Conservation (phyloP, 2,797 vertebrate species). For the Leucoraja ocellata region DNA sequence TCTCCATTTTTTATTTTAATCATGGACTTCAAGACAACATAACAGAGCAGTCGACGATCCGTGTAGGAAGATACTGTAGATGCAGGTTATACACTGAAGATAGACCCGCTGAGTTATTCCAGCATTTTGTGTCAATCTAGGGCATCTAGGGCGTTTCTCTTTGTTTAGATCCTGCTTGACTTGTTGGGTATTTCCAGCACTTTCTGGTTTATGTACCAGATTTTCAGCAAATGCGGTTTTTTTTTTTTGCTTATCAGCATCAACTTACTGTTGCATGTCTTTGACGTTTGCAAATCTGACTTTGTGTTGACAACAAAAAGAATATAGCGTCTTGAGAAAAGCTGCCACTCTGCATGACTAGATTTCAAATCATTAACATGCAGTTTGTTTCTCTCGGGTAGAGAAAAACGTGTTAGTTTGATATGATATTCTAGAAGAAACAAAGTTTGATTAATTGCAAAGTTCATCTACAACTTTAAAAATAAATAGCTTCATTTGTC, state of each 20-base stretch:
- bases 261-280: background rate
- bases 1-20: no score
- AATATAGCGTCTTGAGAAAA: background rate
- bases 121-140: no score
- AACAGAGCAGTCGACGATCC: no score
- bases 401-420: background rate
- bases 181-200: no score
- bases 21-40: no score
- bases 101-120: no score
- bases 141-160: no score
- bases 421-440: background rate
- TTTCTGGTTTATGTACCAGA: no score
- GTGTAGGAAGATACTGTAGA: no score
- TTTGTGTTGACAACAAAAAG: background rate
- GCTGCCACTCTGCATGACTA: background rate
- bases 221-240: no score
- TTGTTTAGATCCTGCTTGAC: no score
- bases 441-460: background rate
- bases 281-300: background rate
- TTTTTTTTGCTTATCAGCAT: background rate
- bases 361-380: conserved; percentile 16
- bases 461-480: background rate
- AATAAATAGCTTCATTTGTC: background rate
- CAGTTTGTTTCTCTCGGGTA: background rate
- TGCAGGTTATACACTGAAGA: no score